These are phyloP conservation scores for Microplitis demolitor DNA, from an alignment of 1,140 invertebrate genomes.

Conservation along the genomic window DNA sequence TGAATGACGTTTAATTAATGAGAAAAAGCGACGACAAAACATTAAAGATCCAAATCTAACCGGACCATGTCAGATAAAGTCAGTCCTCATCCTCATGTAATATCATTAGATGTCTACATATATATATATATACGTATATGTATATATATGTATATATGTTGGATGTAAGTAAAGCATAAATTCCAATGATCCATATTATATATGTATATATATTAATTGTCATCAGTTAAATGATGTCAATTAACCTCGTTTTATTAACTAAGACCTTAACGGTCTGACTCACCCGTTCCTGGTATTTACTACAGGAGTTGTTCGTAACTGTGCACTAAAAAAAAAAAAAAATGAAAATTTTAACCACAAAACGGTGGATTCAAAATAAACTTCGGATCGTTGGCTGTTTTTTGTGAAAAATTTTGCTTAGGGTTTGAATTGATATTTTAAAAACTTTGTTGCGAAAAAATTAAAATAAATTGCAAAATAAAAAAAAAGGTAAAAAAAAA, in stretches of 20 bases:
- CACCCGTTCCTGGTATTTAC: conserved; percentile 1
- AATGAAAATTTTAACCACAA: too few relatives aligned
- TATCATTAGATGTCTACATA: too few relatives aligned
- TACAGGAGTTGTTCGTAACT: neutral
- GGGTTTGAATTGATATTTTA: neutral
- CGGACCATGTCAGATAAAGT: conserved; percentile 34
- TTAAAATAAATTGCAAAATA: neutral
- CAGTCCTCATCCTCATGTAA: neutral
- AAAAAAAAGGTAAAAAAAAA: neutral
- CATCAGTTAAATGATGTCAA: conserved; percentile 39
- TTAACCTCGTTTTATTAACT: conserved; percentile 41
- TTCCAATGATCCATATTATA: neutral
- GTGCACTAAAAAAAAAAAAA: neutral
- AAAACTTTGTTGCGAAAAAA: neutral
- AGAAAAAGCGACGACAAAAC: conserved; percentile 7
- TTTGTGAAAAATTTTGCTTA: neutral
- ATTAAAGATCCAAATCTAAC: conserved; percentile 32
- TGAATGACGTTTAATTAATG: neutral
- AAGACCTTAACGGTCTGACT: conserved; percentile 10
- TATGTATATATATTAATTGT: conserved; percentile 35
- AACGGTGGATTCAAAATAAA: too few relatives aligned
- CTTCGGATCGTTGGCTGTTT: too few relatives aligned
- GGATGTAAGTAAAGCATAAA: neutral
- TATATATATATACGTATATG: too few relatives aligned
- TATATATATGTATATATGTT: too few relatives aligned